Percentiles rank a stretch among this genome's conserved stretches.
These are phyloP conservation scores for Cherax destructor DNA, from an alignment of 1,140 invertebrate species.

Conservation along the genomic window DNA sequence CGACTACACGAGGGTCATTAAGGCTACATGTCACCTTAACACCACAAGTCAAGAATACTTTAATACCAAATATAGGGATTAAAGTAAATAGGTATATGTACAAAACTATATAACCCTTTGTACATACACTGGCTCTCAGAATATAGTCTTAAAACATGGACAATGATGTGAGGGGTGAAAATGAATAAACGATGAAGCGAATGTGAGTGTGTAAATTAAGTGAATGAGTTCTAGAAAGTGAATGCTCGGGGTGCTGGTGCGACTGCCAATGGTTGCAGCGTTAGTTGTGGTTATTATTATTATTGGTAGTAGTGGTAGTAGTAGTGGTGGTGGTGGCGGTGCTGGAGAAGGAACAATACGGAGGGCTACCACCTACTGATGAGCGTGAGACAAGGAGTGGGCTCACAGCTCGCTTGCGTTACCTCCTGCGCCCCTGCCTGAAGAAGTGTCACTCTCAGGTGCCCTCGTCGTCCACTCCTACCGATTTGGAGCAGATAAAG, in stretches of 20 bases:
- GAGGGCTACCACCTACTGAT: constrained; percentile 68
- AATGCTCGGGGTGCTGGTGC: neutral
- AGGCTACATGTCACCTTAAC: too few relatives aligned
- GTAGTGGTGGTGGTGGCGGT: constrained; percentile 29
- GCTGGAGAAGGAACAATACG: constrained; percentile 52
- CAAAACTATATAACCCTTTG: too few relatives aligned
- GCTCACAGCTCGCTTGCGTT: constrained; percentile 70
- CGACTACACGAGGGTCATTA: too few relatives aligned
- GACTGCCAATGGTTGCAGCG: neutral
- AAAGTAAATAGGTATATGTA: too few relatives aligned
- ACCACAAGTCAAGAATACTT: too few relatives aligned
- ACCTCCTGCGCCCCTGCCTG: constrained; percentile 67
- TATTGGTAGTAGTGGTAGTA: neutral
- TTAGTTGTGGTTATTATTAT: neutral
- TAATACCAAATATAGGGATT: too few relatives aligned
- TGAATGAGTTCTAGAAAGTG: neutral
- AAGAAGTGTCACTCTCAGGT: constrained; percentile 69
- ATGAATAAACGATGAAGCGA: neutral
- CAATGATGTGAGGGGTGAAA: too few relatives aligned
- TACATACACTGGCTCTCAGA: too few relatives aligned
- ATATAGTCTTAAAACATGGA: too few relatives aligned
- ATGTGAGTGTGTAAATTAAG: neutral
- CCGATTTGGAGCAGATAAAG: constrained; percentile 85
- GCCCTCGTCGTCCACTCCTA: constrained; percentile 72
- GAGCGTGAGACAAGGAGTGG: constrained; percentile 57